These are phyloP conservation scores for Himantopus leucocephalus DNA, from an alignment of 2,113 vertebrate species.

Conservation along the genomic window DNA sequence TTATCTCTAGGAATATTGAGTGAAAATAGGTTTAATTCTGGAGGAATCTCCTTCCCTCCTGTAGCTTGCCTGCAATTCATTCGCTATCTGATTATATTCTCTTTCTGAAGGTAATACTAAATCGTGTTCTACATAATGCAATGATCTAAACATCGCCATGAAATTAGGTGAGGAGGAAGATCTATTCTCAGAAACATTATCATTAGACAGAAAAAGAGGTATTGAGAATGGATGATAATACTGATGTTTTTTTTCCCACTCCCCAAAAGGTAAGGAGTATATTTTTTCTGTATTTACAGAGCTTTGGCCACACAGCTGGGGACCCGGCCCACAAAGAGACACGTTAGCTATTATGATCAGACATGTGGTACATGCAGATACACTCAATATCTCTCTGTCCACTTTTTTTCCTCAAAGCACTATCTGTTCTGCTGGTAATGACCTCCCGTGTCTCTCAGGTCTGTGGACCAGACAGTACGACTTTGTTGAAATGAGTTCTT, in stretches of 20 bases:
- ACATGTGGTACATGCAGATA: background rate
- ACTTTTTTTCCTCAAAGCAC: background rate
- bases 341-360: rapidly evolving
- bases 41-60: background rate
- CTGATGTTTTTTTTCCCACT: background rate
- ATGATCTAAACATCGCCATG: background rate
- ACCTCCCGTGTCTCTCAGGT: background rate
- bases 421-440: background rate
- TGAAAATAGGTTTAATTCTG: background rate
- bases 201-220: background rate
- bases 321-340: background rate
- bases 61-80: background rate
- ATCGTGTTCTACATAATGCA: background rate
- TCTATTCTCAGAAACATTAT: background rate
- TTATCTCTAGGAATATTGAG: background rate
- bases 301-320: background rate
- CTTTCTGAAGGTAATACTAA: background rate
- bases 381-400: background rate
- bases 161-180: background rate
- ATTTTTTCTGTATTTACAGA: background rate
- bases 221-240: background rate
- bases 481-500: background rate
- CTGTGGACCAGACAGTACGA: rapidly evolving
- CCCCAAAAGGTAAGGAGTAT: background rate
- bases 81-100: background rate